These are phyloP conservation scores for Ophiodon elongatus DNA, from an alignment of 2,113 vertebrate genomes.

Conservation along the genomic window DNA sequence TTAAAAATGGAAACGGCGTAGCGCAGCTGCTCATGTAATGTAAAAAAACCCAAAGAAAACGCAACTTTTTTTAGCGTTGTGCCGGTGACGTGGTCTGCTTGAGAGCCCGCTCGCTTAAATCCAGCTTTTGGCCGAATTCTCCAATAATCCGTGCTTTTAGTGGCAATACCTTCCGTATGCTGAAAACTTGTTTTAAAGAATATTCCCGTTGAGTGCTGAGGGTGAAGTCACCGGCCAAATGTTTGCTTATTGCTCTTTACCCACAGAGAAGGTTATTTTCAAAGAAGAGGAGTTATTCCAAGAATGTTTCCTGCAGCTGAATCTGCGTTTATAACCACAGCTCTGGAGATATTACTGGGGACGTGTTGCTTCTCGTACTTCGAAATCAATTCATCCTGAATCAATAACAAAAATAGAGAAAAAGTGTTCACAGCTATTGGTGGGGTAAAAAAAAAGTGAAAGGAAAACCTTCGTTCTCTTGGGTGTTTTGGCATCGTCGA, in stretches of 20 bases:
- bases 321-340: constrained; percentile 78
- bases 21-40: constrained; percentile 58
- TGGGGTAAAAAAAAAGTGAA: constrained; percentile 37
- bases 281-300: constrained; percentile 75
- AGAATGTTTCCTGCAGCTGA: constrained; percentile 74
- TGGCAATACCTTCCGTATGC: constrained; percentile 42
- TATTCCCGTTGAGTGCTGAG: constrained; percentile 51
- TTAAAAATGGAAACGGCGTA: constrained; percentile 60
- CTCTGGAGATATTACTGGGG: constrained; percentile 38
- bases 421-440: not conserved
- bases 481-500: constrained; percentile 55
- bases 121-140: constrained; percentile 38
- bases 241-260: constrained; percentile 74
- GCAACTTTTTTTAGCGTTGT: constrained; percentile 26
- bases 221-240: constrained; percentile 74
- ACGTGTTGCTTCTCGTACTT: not conserved
- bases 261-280: constrained; percentile 68
- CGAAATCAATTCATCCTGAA: constrained; percentile 20
- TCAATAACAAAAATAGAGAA: constrained; percentile 43
- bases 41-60: constrained; percentile 27
- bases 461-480: constrained; percentile 40
- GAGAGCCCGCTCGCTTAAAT: constrained; percentile 25
- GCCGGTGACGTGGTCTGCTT: constrained; percentile 35
- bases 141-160: constrained; percentile 55
- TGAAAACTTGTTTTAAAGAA: constrained; percentile 49